phyloP scores from a whole-genome alignment of 2,113 vertebrate genomes.

The Actenoides lindsayi region DNA sequence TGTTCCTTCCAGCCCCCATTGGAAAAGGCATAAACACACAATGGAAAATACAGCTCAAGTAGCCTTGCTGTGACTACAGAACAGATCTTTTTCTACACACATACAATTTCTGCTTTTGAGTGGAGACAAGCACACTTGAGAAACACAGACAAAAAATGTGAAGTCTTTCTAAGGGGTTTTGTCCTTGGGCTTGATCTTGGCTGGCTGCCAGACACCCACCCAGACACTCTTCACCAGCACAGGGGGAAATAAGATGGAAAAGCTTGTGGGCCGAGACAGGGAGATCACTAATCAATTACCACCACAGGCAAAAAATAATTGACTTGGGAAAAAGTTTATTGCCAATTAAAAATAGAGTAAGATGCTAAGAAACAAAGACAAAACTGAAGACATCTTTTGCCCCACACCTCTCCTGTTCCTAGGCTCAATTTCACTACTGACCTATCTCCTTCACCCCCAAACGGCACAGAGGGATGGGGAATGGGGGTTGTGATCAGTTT shows the following conservation, averaged over 20 bases:
- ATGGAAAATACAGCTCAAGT: background rate
- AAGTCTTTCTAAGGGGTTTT: background rate
- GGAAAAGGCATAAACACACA: background rate
- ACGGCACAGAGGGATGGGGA: background rate
- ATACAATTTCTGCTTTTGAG: background rate
- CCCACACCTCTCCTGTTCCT: no score
- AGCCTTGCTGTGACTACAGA: background rate
- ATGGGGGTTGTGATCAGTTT: background rate
- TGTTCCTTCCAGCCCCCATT: background rate
- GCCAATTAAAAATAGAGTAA: background rate
- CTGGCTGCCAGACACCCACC: background rate
- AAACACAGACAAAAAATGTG: background rate
- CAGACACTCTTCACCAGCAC: background rate
- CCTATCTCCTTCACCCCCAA: background rate
- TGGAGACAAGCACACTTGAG: background rate
- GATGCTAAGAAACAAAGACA: background rate
- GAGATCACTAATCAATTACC: background rate
- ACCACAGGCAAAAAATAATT: background rate
- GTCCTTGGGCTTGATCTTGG: background rate
- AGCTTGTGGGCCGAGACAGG: background rate
- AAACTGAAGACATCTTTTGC: background rate
- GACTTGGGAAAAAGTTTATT: background rate
- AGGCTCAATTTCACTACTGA: background rate
- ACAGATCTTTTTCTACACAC: background rate
- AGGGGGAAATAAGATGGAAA: background rate